Evolutionary conservation across 2,888 invertebrate genomes (phyloP), one percentile per base, ranked within the genome.

Genomic region (Sussaba pulchella): DNA sequence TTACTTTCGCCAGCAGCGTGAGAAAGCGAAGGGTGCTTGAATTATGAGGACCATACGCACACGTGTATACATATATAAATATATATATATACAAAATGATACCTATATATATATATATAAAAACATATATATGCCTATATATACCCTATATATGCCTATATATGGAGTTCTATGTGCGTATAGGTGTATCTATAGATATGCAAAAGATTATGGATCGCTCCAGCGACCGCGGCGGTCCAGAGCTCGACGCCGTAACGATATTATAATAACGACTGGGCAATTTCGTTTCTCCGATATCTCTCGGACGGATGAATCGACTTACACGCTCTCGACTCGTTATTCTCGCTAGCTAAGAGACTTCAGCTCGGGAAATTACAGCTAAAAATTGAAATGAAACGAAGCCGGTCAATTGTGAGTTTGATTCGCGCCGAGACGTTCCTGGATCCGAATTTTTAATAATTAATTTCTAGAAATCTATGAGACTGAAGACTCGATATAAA

Each of bases 11-110:
- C 75, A 36, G 71, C 66, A 81, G 76, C 75, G 82, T 82, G 82
- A 79, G 78, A 81, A 81, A 81, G 76, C 80, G 76, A 76, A 76
- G 80, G 81, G 81, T 81, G 69, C 76, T 81, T 76, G 80, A 76
- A 81, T 81, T 76, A 73, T 72, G 72, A 73, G 31, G 63, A 54
- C 36, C 36, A 70, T 70, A 64, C 71, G 66, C 59, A 74, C 69
- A 39, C 21, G 14, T 39, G 14, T 66, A 66, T 66, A 47, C 19
- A 26, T 31, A 31, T 36, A 66, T 8, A 24, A n/a, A 17, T 66
- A 19, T 36, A 12, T 45, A 64, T 64, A 26, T 45, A 45, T 31
- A 31, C n/a, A n/a, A n/a, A n/a, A n/a, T n/a, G n/a, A n/a, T n/a
- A n/a, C n/a, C n/a, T n/a, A n/a, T n/a, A n/a, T n/a, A n/a, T n/a